Base-by-base conservation (phyloP, 2,888 invertebrate genomes). In the Rhagonycha fulva region DNA sequence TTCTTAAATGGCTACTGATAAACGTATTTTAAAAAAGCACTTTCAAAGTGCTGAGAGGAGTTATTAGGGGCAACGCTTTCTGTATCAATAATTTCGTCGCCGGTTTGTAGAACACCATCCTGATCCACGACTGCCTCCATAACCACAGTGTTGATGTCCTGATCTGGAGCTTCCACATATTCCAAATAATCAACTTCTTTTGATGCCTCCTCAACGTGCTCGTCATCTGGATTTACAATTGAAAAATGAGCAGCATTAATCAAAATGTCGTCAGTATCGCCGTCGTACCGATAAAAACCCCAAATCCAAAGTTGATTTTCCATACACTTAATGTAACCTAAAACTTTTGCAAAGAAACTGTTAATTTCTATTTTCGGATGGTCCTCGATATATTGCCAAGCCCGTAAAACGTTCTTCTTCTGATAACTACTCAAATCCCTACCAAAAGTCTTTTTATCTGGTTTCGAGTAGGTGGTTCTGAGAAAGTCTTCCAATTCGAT, bases 191-290 rank as follows among this genome's bases (percentile, higher is more conserved):
- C 87, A 9, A 78, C 79, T 78, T 87, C 86, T 76, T 85, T 88
- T 83, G 89, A 89, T 79, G 89, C 77, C 62, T 80, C 80, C 86
- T 83, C 89, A 88, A 14, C 88, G 87, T 89, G 89, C 88, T 78
- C 77, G 5, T 79, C 77, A 23, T 78, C 75, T 2, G 71, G 70
- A 32, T 75, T 77, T 14, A 80, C 75, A 32, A 79, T 76, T 11
- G 78, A 84, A 75, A 86, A 86, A 78, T 86, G 85, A 2, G 80
- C 72, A 7, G 85, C 85, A 69, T 84, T 84, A n/a, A 87, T 87
- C 14, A 87, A 76, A 67, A 84, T 82, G 47, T 87, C 86, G 24
- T 82, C 82, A 10, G 79, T 78, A 9, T 83, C 83, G 1, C 85
- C 85, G 10, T 78, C 75, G 68, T 82, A 86, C 30, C 86, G 78